These are phyloP conservation scores for Molossus molossus DNA, from an alignment of 2,797 vertebrate genomes.

Conservation along the genomic window DNA sequence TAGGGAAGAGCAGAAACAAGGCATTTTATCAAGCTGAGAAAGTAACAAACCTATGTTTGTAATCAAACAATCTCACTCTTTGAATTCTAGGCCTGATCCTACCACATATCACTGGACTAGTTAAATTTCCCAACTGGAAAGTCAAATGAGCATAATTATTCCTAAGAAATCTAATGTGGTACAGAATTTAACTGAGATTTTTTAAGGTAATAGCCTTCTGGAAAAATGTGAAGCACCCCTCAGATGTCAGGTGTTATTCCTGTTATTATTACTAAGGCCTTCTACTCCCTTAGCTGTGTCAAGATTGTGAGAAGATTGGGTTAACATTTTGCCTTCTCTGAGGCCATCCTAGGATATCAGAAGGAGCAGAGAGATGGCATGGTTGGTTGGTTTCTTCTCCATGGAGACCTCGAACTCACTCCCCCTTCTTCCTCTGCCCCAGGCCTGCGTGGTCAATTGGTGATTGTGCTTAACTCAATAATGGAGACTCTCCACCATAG, in stretches of 20 bases:
- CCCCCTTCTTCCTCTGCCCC: not conserved
- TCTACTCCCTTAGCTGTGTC: not conserved
- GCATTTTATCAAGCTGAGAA: not conserved
- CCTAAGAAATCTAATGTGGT: not conserved
- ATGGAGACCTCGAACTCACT: not conserved
- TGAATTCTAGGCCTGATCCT: not conserved
- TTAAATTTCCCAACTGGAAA: not conserved
- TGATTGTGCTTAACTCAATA: not conserved
- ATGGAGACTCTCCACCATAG: not conserved
- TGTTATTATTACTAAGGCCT: conserved; percentile 2
- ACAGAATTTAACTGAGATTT: not conserved
- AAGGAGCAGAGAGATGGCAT: not conserved
- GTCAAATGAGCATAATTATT: not conserved
- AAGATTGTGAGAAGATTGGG: not conserved
- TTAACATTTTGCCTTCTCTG: conserved; percentile 41
- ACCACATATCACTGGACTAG: not conserved
- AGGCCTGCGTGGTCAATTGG: not conserved
- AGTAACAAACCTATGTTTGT: not conserved
- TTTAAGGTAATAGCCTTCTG: conserved; percentile 11
- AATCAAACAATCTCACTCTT: conserved; percentile 26
- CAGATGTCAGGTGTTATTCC: not conserved
- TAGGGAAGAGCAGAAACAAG: conserved; percentile 44
- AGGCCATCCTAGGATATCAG: not conserved
- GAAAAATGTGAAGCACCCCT: not conserved
- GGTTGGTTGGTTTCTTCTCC: not conserved